phyloP scores from a whole-genome alignment of 1,140 invertebrate species.

The Drosophila watanabei region DNA sequence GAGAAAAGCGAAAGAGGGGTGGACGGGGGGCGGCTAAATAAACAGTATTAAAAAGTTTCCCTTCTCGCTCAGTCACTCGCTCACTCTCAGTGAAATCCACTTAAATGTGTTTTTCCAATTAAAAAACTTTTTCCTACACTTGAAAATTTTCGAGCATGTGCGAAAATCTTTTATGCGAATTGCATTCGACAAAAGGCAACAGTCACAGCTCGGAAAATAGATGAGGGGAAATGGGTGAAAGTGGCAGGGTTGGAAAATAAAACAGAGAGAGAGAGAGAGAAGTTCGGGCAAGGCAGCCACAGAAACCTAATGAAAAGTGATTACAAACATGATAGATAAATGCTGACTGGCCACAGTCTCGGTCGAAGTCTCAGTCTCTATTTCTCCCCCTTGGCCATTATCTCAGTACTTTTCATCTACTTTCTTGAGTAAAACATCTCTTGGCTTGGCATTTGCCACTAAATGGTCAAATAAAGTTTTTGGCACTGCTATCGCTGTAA shows the following conservation, averaged over 20 bases:
- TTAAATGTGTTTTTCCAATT: conserved; percentile 84
- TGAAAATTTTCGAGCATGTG: conserved; percentile 81
- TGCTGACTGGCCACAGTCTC: conserved; percentile 57
- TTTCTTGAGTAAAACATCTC: conserved; percentile 77
- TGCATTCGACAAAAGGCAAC: conserved; percentile 69
- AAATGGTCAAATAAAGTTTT: conserved; percentile 84
- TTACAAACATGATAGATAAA: conserved; percentile 84
- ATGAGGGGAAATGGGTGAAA: background rate
- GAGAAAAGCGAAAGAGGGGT: background rate
- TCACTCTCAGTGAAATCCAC: conserved; percentile 68
- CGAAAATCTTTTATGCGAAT: conserved; percentile 84
- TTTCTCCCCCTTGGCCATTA: background rate
- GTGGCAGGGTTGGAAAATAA: background rate
- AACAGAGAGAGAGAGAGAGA: background rate
- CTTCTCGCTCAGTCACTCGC: conserved; percentile 47
- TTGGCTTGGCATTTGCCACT: conserved; percentile 64
- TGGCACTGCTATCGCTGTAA: conserved; percentile 77
- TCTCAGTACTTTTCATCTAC: conserved; percentile 8
- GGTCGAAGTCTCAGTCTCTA: conserved; percentile 4
- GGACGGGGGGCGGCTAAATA: conserved; percentile 46
- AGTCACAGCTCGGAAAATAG: conserved; percentile 42
- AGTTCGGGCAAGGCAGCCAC: conserved; percentile 34
- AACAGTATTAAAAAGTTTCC: conserved; percentile 79
- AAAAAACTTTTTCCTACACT: conserved; percentile 81
- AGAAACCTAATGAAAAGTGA: conserved; percentile 84